Base-by-base conservation (phyloP, 2,113 vertebrate species). In the Patagioenas fasciata region DNA sequence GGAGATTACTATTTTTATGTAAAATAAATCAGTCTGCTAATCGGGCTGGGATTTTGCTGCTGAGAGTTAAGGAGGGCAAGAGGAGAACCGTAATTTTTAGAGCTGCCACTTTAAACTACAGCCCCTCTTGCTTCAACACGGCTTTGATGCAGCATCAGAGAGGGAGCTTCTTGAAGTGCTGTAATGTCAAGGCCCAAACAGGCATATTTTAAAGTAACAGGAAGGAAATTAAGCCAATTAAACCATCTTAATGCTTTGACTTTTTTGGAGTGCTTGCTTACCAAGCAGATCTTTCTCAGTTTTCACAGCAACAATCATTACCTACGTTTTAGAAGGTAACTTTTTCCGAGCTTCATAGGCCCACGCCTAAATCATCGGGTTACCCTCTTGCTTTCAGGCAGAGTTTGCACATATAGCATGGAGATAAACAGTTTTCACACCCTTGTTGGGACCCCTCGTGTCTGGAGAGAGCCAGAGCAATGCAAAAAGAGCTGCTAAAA, bases 1-100 rank as follows among this genome's bases (percentile, higher is more conserved):
- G 67, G 70, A 97, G 92, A 91, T 94, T 75, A 85, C 47, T 95
- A 95, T 97, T 97, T 97, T 97, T 88, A 85, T 96, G 94, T 92
- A 95, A 97, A 98, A 95, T 96, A 96, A 97, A 97, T 98, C 97
- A 95, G 89, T 88, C 79, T 97, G 95, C 93, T 97, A 97, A 98
- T 97, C 94, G 6, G 95, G 89, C 82, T 96, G 96, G 96, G 96
- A 97, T 97, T 98, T 97, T 94, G 86, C 96, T 97, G 93, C 95
- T 95, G 95, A 89, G 97, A 97, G 91, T 96, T 97, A 94, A 97
- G 84, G 93, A 97, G 96, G 96, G 97, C 96, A 96, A 96, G 95
- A 95, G 92, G 95, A 97, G 95, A 97, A 97, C 92, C 20, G 48
- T 96, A 97, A 97, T 97, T 97, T 96, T 95, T 94, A 95, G 93